phyloP scores from a whole-genome alignment of 1,140 invertebrate genomes.

The Hirudo medicinalis region DNA sequence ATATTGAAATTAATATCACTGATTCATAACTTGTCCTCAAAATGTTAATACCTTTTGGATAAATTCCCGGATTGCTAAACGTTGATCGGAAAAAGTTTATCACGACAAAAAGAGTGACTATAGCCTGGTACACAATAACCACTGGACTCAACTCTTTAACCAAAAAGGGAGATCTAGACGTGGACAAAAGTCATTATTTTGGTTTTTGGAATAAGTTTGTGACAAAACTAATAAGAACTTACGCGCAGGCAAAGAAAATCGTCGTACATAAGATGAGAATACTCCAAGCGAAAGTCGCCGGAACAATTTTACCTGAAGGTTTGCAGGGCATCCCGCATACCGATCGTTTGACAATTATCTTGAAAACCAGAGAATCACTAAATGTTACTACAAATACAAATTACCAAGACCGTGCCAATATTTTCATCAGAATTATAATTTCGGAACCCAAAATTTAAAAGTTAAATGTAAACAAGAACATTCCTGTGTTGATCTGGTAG shows the following conservation, averaged over 20 bases:
- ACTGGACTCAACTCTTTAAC: slow-evolving; percentile 46
- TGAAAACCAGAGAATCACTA: too few species aligned
- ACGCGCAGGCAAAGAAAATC: slow-evolving; percentile 9
- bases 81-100: slow-evolving; percentile 95
- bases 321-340: neutral
- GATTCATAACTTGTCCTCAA: neutral
- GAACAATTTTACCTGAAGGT: slow-evolving; percentile 6
- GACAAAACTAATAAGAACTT: neutral
- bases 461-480: too few species aligned
- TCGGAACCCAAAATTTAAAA: too few species aligned
- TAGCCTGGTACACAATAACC: slow-evolving; percentile 78
- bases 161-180: neutral
- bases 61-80: slow-evolving; percentile 97
- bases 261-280: slow-evolving; percentile 7
- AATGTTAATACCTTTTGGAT: slow-evolving; percentile 70
- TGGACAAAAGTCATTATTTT: neutral
- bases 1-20: neutral
- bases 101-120: slow-evolving; percentile 89
- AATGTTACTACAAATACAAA: too few species aligned
- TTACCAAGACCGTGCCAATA: too few species aligned
- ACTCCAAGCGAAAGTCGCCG: slow-evolving; percentile 6
- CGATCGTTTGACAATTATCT: too few species aligned
- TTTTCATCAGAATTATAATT: too few species aligned
- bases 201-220: too few species aligned
- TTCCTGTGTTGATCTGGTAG: too few species aligned